Percentiles rank a stretch among this genome's conserved stretches.
Conservation (phyloP, 2,797 vertebrate genomes). For the Macroramphosus scolopax region DNA sequence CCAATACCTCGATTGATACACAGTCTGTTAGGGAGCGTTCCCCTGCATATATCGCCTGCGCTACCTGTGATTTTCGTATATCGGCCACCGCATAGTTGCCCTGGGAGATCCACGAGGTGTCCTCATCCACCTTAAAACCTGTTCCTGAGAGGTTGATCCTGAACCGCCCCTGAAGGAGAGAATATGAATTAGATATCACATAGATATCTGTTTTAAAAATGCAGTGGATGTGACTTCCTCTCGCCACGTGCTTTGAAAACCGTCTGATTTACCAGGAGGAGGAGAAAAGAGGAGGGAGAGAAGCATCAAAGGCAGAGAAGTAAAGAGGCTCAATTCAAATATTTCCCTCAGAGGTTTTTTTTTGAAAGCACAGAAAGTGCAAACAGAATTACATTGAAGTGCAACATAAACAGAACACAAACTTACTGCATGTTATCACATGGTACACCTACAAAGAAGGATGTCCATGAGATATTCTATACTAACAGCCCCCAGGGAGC, state of each 20-base stretch:
- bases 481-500: too few relatives aligned
- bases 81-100: constrained; percentile 90
- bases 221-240: not conserved
- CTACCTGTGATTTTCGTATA: constrained; percentile 87
- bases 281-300: not conserved
- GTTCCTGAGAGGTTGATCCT: constrained; percentile 91
- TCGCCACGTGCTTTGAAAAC: too few relatives aligned
- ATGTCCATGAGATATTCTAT: too few relatives aligned
- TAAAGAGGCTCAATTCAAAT: not conserved
- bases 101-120: constrained; percentile 87
- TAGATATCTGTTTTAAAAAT: too few relatives aligned
- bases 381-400: not conserved
- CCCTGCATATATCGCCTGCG: too few relatives aligned
- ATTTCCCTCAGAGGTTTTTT: not conserved
- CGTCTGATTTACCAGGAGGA: not conserved
- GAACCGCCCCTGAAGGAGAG: constrained; percentile 84
- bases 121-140: constrained; percentile 82
- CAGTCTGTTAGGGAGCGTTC: too few relatives aligned
- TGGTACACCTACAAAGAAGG: too few relatives aligned
- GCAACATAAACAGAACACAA: not conserved
- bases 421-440: too few relatives aligned
- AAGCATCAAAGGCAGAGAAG: not conserved
- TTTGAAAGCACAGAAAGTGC: not conserved
- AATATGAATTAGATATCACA: not conserved
- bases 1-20: too few relatives aligned